Conservation (phyloP, 2,797 vertebrate species). For the Oreochromis mossambicus region DNA sequence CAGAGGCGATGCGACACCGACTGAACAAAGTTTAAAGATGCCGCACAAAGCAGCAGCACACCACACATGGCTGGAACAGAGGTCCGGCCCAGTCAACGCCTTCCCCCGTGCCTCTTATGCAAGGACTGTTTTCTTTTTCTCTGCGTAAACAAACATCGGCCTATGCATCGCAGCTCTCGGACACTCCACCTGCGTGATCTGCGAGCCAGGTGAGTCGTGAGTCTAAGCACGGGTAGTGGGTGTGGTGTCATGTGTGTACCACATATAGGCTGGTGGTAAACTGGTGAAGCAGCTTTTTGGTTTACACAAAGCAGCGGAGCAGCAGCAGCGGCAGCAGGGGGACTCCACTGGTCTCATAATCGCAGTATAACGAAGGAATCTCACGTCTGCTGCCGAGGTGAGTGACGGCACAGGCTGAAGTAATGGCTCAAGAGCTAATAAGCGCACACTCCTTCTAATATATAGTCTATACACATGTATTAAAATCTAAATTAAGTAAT, state of each 20-base stretch:
- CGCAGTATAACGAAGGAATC: background rate
- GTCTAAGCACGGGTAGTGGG: conserved; percentile 60
- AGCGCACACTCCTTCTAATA: background rate
- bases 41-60: background rate
- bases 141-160: background rate
- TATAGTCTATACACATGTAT: background rate
- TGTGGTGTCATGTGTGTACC: conserved; percentile 56
- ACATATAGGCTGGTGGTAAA: conserved; percentile 41
- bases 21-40: conserved; percentile 28
- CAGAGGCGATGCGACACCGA: conserved; percentile 27
- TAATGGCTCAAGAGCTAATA: background rate
- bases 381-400: conserved; percentile 49
- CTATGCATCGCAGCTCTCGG: background rate
- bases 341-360: conserved; percentile 26
- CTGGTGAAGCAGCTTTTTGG: conserved; percentile 56
- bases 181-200: conserved; percentile 34
- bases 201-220: conserved; percentile 54
- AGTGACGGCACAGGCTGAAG: conserved; percentile 22
- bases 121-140: background rate
- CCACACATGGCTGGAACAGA: background rate
- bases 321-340: conserved; percentile 9
- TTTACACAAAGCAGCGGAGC: conserved; percentile 50
- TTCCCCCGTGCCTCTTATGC: background rate
- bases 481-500: background rate
- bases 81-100: background rate